These are phyloP conservation scores for Thunnus thynnus DNA, from an alignment of 2,113 vertebrate species.

Conservation along the genomic window DNA sequence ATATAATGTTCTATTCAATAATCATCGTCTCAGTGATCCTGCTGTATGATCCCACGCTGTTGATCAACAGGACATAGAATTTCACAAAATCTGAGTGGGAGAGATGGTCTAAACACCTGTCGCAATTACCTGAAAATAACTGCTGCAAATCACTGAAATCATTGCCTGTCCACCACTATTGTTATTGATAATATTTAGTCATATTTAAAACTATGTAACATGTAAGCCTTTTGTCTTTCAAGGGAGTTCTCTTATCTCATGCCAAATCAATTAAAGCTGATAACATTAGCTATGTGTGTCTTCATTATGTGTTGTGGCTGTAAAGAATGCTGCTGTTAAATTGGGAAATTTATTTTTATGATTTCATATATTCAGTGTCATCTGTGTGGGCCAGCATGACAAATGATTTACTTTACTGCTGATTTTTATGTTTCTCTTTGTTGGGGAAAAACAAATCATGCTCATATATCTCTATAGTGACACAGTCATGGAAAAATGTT, in stretches of 20 bases:
- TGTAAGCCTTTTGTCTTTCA: slow-evolving; percentile 12
- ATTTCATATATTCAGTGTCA: not conserved
- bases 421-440: not conserved
- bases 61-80: slow-evolving; percentile 40
- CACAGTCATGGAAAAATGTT: not conserved
- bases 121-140: not conserved
- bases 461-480: not conserved
- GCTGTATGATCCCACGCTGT: slow-evolving; percentile 24
- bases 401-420: not conserved
- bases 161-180: not conserved
- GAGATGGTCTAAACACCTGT: not conserved
- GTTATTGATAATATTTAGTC: not conserved
- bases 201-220: slow-evolving; percentile 19
- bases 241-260: slow-evolving; percentile 14
- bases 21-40: not conserved
- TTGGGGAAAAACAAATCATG: not conserved
- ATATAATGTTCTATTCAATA: not conserved
- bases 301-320: not conserved
- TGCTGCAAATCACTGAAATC: not conserved
- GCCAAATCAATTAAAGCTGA: slow-evolving; percentile 45
- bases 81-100: not conserved
- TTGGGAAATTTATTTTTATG: too few species aligned
- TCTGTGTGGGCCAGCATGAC: not conserved
- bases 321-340: not conserved
- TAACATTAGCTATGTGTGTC: slow-evolving; percentile 8